Conservation (phyloP, 2,888 invertebrate genomes). For the Parascotia fuliginaria region DNA sequence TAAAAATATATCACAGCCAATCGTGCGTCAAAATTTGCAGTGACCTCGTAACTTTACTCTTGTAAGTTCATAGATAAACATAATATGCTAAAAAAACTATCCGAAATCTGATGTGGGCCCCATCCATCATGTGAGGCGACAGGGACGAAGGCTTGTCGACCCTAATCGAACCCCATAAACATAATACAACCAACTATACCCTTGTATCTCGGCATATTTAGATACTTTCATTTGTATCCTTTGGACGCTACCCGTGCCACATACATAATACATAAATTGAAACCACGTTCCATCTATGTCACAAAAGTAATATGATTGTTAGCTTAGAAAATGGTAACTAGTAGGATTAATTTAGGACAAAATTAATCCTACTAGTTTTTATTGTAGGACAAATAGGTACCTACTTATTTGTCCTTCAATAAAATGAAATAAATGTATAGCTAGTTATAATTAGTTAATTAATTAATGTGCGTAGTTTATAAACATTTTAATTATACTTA, state of each 20-base stretch:
- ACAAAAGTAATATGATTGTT: background rate
- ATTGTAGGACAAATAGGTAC: too few relatives aligned
- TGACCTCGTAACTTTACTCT: slow-evolving; percentile 51
- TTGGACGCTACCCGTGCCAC: slow-evolving; percentile 15
- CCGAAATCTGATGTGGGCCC: slow-evolving; percentile 74
- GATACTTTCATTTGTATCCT: slow-evolving; percentile 44
- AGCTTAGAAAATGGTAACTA: too few relatives aligned
- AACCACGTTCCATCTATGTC: background rate
- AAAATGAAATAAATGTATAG: too few relatives aligned
- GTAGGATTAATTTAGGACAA: too few relatives aligned
- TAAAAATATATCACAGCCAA: background rate
- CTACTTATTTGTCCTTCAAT: too few relatives aligned
- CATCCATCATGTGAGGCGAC: slow-evolving; percentile 79
- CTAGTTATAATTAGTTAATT: too few relatives aligned
- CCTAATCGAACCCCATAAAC: slow-evolving; percentile 78
- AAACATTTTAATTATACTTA: too few relatives aligned
- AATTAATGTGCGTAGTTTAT: too few relatives aligned
- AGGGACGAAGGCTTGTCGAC: slow-evolving; percentile 79
- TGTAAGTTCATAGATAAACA: slow-evolving; percentile 53
- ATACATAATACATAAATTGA: slow-evolving; percentile 34
- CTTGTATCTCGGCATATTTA: slow-evolving; percentile 40
- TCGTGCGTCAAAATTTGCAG: slow-evolving; percentile 28
- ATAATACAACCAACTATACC: slow-evolving; percentile 50
- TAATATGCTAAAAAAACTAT: slow-evolving; percentile 73
- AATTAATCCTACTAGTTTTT: too few relatives aligned